Conservation (phyloP, 2,888 invertebrate species). For the Pseudococcus jackbeardsleyi region DNA sequence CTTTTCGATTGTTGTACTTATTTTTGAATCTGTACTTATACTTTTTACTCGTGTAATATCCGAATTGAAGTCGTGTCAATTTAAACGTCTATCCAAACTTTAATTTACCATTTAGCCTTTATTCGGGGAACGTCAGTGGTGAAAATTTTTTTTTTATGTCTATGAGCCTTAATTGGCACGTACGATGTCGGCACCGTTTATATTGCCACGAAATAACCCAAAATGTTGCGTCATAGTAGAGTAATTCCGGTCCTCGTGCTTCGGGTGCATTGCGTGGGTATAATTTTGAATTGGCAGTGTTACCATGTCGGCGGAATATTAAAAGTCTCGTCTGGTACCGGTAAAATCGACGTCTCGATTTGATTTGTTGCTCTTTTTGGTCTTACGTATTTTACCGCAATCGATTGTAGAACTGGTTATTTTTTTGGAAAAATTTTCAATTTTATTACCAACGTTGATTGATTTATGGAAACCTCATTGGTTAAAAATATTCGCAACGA, state of each 20-base stretch:
- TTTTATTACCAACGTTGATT: neutral
- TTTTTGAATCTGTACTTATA: constrained; percentile 28
- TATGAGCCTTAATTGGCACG: constrained; percentile 51
- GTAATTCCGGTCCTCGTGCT: constrained; percentile 36
- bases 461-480: neutral
- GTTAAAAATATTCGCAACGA: neutral
- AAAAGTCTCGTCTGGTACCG: neutral
- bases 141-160: constrained; percentile 12
- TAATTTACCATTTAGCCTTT: constrained; percentile 47
- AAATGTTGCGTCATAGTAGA: constrained; percentile 38
- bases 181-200: constrained; percentile 12
- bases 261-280: constrained; percentile 6
- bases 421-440: neutral
- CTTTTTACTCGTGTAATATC: neutral
- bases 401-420: neutral
- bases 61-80: neutral
- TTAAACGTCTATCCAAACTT: constrained; percentile 50
- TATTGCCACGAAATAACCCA: constrained; percentile 29
- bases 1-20: constrained; percentile 41
- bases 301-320: neutral
- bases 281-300: constrained; percentile 37
- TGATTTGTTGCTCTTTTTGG: neutral
- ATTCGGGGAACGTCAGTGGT: neutral
- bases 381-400: neutral
- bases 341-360: neutral